Evolutionary conservation across 2,888 invertebrate genomes (phyloP), one percentile per base, ranked within the genome.

Genomic region (Epistrophe grossulariae): DNA sequence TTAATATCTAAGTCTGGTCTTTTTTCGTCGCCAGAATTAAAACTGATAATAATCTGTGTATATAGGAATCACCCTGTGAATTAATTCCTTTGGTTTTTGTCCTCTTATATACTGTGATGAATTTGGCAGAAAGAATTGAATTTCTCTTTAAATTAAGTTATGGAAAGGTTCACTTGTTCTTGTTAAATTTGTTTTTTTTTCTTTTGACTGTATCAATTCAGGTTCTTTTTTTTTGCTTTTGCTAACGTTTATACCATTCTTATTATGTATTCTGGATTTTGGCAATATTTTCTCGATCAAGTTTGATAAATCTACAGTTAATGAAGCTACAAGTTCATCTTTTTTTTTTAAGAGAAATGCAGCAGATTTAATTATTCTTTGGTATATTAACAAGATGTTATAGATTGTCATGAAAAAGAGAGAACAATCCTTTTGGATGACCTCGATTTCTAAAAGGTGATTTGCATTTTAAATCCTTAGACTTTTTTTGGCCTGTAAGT

Each of bases 91-190:
- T 55, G 15, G 8, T 43, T 72, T 28, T 66, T 60, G 62, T 55
- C 28, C 31, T 17, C n/a, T 40, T n/a, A n/a, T n/a, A n/a, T 60
- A 15, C 52, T 31, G 40, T 45, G 50, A 40, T 43, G 48, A 50
- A 80, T 80, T 80, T 59, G 79, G 73, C 40, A 59, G 24, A 60
- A 78, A 31, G 31, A 60, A 62, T 40, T 59, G 28, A 24, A 50
- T 74, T 76, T 77, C 62, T 62, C 59, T 62, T 68, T 66, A 50
- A 64, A 71, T 48, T 48, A 57, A 70, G 62, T 62, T 62, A 74
- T 68, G 68, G 62, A 55, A 74, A 57, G 62, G 55, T 60, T 78
- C 31, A 28, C 68, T 70, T 38, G 31, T 76, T 31, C 40, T 59
- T 66, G 76, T 57, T 38, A 24, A 50, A 45, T 19, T 76, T 38